Evolutionary conservation across 2,888 invertebrate species (phyloP), one percentile per base, ranked within the genome.

Genomic region (Gari tellinella): DNA sequence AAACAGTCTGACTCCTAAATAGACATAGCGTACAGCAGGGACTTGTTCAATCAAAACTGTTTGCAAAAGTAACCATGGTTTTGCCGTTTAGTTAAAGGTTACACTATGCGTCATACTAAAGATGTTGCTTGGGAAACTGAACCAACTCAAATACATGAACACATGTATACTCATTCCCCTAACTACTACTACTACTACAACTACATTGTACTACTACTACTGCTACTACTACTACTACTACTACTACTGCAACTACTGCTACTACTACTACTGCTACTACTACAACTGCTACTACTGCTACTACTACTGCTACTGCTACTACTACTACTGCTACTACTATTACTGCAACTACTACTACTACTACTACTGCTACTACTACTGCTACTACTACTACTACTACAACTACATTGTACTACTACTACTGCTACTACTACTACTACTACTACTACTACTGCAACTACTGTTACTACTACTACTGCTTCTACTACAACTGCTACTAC

Each of bases 371-470:
- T 19, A n/a, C 17, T 48, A n/a, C 21, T 48, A 19, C 48, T 48
- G 10, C 17, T 41, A 53, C n/a, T 37, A 26, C 23, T 25, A 45
- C 19, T 48, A 7, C 45, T 38, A 65, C 46, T 49, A 25, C 46
- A 37, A 56, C 56, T 49, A 38, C 55, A 19, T 66, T 25, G 57
- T 66, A 49, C 49, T 51, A 41, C 58, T 57, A 48, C 66, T 67
- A 67, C 67, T 67, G 60, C 60, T 67, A 60, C 67, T 60, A 52
- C 67, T 67, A 60, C 67, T 67, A 60, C 60, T 67, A 53, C 67
- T 67, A 52, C 60, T 67, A 60, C 60, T 60, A 60, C 67, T 56
- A 25, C 56, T 43, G 19, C 43, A 41, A 56, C 43, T 60, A 52
- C 67, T 56, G 21, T 43, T 56, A 41, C 56, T 56, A 31, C 31